Base-by-base conservation (phyloP, 1,140 invertebrate species). In the Papilio dardanus region DNA sequence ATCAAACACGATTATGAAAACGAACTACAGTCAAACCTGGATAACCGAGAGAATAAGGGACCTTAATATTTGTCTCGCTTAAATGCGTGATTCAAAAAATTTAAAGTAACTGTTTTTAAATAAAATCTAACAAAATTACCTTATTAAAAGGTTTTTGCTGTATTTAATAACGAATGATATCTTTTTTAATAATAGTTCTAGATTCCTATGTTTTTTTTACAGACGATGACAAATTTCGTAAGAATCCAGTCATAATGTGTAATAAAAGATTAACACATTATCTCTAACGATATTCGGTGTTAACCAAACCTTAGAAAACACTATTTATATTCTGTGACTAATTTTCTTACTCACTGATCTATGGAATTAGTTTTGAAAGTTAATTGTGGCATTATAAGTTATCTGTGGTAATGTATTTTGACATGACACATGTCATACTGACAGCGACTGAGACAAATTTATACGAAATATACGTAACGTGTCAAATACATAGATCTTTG, bases 261-360 rank as follows among this genome's bases (percentile, higher is more conserved):
- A 24, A 24, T n/a, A n/a, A 24, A 58, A 58, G 19, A 58, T 58
- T 58, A 58, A 24, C 50, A 58, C 10, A 24, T 58, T 58, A 58
- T 58, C 21, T 62, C 54, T 62, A 62, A 62, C 54, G n/a, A 50
- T 21, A 62, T 62, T 30, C 24, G 54, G 54, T 28, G 54, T 28
- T 62, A 24, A 10, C 40, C 28, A 62, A 62, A 28, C 16, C 3
- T 62, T 28, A 62, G 30, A 10, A 54, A 54, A 62, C 21, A 4
- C 8, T 30, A 28, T 62, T 62, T 62, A 28, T 30, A 3, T 62
- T 16, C 54, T 3, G 24, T 62, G 54, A 62, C 24, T 62, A 62
- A 62, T 62, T 62, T 62, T 62, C 54, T 62, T 62, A 62, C 54
- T 62, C 54, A 62, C 10, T 62, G 54, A 62, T 62, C 24, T 24